Conservation (phyloP, 2,888 invertebrate species). For the Hirtodrosophila confusa region DNA sequence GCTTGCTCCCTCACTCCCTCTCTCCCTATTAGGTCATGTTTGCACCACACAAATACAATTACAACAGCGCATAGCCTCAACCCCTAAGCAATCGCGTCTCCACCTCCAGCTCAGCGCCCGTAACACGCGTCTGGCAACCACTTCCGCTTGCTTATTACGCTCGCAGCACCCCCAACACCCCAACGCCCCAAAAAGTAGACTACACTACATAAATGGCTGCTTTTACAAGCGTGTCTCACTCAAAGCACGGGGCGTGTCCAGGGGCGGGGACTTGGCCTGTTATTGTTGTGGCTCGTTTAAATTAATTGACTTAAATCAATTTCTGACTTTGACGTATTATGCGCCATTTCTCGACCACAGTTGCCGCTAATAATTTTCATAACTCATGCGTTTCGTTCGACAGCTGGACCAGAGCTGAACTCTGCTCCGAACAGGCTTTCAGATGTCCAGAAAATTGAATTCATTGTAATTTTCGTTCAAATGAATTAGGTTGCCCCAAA, state of each 20-base stretch:
- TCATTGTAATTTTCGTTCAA: background rate
- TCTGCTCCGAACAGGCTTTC: background rate
- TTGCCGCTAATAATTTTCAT: constrained; percentile 71
- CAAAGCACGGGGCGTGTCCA: background rate
- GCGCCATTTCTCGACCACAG: constrained; percentile 61
- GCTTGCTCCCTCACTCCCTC: background rate
- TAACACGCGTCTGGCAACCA: constrained; percentile 70
- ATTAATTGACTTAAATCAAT: constrained; percentile 81
- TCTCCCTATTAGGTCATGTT: constrained; percentile 18
- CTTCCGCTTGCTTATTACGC: constrained; percentile 75
- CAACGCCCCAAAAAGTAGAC: constrained; percentile 37
- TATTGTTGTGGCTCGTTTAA: constrained; percentile 66
- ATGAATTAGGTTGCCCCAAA: no score
- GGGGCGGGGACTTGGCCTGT: constrained; percentile 21
- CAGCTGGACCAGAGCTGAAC: constrained; percentile 14
- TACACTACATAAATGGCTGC: constrained; percentile 28
- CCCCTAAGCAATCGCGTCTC: constrained; percentile 35
- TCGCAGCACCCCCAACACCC: constrained; percentile 17
- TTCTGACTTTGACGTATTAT: constrained; percentile 80
- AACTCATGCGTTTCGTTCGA: constrained; percentile 65
- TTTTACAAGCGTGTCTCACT: constrained; percentile 18
- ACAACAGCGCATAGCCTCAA: constrained; percentile 14
- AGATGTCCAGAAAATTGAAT: constrained; percentile 24
- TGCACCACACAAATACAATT: constrained; percentile 49
- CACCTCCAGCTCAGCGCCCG: background rate